Base-by-base conservation (phyloP, 2,113 vertebrate species). In the Gymnorhina tibicen region DNA sequence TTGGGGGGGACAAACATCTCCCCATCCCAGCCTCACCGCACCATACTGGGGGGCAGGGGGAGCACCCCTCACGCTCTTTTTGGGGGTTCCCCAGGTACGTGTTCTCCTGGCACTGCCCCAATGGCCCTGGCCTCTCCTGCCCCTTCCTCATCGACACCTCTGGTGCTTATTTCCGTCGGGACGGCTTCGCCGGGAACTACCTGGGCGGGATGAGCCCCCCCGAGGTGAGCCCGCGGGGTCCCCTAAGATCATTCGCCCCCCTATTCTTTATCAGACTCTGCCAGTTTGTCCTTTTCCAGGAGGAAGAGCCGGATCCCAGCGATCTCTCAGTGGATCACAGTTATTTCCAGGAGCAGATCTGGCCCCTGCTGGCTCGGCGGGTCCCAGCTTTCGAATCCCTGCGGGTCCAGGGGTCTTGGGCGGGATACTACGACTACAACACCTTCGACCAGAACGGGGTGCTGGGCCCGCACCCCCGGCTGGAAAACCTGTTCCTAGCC, bases 151-250 rank as follows among this genome's bases (percentile, higher is more conserved):
- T 98, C 6, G 99, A 99, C 90, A 97, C 97, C 77, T 98, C 98
- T 0, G 98, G 99, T 7, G 95, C 97, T 67, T 99, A 99, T 89
- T 98, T 98, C 87, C 98, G 99, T 50, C 97, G 98, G 27, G 99
- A 99, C 11, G 99, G 99, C 17, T 72, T 99, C 3, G 98, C 98
- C 3, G 98, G 98, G 84, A 99, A 99, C 98, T 99, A 99, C 94
- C 93, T 99, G 46, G 94, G 98, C 0, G 98, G 99, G 30, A 66
- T 95, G 35, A 99, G 99, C 11, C 99, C 99, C 2, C 33, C 98
- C 0, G 98, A 99, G 99, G 99, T 99, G 66, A 82, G 97, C 83
- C n/a, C 1, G 0, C 0, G 0, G 28, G 17, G 33, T 28, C 46
- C 46, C 27, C 73, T 33, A 10, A 19, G 15, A 33, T 28, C 73